phyloP scores from a whole-genome alignment of 1,140 invertebrate genomes.

The Trichomalopsis sarcophagae region DNA sequence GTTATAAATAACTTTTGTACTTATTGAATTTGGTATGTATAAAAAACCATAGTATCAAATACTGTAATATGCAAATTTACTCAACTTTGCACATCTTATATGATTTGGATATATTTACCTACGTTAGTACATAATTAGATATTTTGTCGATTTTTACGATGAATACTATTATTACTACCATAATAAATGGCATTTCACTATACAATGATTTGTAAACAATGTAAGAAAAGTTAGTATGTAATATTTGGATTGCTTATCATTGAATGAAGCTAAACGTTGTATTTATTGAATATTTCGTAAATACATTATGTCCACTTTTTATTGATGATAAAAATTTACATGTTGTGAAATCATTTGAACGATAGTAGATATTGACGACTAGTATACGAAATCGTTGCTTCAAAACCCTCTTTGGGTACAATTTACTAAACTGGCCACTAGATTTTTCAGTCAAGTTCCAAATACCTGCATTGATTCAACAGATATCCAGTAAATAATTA shows the following conservation, averaged over 20 bases:
- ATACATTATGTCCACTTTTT: neutral
- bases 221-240: neutral
- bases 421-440: neutral
- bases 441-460: neutral
- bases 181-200: neutral
- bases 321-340: constrained; percentile 1
- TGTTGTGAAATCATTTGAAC: neutral
- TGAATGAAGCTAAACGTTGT: neutral
- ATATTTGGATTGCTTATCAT: neutral
- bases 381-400: neutral
- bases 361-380: neutral
- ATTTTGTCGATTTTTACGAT: neutral
- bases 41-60: constrained; percentile 39
- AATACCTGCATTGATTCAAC: neutral
- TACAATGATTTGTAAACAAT: constrained; percentile 5
- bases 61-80: constrained; percentile 15
- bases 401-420: neutral
- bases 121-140: neutral
- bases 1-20: constrained; percentile 34
- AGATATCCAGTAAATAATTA: neutral
- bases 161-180: neutral
- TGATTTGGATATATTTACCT: constrained; percentile 12
- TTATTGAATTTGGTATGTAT: constrained; percentile 10
- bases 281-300: neutral
- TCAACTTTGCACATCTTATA: constrained; percentile 19